These are phyloP conservation scores for Holcopasites calliopsidis DNA, from an alignment of 1,140 invertebrate genomes.

Conservation along the genomic window DNA sequence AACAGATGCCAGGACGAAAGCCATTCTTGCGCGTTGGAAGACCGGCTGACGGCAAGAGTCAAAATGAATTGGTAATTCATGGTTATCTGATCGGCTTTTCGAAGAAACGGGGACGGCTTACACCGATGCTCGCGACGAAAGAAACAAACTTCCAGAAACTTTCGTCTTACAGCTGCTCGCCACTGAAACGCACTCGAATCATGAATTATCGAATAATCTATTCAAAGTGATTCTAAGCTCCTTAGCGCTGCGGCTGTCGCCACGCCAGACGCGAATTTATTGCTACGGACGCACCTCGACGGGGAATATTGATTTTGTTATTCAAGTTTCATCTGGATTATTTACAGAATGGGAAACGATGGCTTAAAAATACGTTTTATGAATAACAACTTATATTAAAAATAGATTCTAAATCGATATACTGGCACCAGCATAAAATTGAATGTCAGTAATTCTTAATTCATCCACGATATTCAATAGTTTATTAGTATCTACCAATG, in stretches of 20 bases:
- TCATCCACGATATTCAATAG: too few relatives aligned
- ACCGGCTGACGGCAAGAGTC: neutral
- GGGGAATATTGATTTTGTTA: neutral
- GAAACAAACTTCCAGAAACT: neutral
- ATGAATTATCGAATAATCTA: conserved; percentile 31
- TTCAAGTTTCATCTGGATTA: neutral
- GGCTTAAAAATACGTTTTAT: neutral
- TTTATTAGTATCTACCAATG: too few relatives aligned
- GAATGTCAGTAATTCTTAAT: too few relatives aligned
- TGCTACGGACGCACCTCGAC: too few relatives aligned
- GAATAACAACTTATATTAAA: too few relatives aligned
- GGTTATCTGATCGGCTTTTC: conserved; percentile 18
- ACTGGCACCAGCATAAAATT: too few relatives aligned
- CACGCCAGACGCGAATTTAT: neutral
- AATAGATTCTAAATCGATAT: too few relatives aligned
- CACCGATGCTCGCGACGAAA: neutral
- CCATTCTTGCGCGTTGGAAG: neutral
- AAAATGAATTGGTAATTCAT: conserved; percentile 42
- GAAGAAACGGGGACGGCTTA: neutral
- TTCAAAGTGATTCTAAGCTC: neutral
- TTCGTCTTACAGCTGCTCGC: neutral
- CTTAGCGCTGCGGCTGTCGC: neutral
- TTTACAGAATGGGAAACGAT: neutral
- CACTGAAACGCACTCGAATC: neutral
- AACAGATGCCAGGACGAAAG: neutral